Conservation (phyloP, 2,797 vertebrate genomes). For the Cirrhinus mrigala region DNA sequence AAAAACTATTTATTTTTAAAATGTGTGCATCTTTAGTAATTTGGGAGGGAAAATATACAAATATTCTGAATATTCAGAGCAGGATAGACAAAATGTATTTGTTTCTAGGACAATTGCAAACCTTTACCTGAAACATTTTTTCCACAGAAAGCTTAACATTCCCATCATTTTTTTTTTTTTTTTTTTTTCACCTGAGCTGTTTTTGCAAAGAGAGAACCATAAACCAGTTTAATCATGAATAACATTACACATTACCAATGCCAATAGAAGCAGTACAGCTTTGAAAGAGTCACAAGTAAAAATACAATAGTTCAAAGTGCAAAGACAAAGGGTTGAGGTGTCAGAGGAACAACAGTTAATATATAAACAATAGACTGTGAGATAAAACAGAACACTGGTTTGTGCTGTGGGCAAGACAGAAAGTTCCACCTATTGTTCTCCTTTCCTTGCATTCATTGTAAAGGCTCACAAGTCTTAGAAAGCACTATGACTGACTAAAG, state of each 20-base stretch:
- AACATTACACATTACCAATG: constrained; percentile 34
- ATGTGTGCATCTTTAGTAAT: not conserved
- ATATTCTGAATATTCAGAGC: constrained; percentile 21
- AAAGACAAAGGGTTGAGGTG: constrained; percentile 56
- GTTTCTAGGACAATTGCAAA: not conserved
- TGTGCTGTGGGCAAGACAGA: constrained; percentile 28
- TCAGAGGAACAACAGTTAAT: constrained; percentile 37
- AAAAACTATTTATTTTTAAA: constrained; percentile 44
- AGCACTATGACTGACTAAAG: constrained; percentile 20
- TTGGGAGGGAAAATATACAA: not conserved
- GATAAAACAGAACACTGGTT: constrained; percentile 33
- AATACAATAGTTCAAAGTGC: constrained; percentile 55
- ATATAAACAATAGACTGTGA: constrained; percentile 41
- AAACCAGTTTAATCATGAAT: constrained; percentile 13
- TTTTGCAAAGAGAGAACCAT: not conserved
- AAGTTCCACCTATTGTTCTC: constrained; percentile 47
- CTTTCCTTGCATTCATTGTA: constrained; percentile 35
- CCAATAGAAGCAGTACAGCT: constrained; percentile 34
- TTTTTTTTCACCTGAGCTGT: constrained; percentile 22
- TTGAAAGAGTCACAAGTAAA: constrained; percentile 30
- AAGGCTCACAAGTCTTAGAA: constrained; percentile 32
- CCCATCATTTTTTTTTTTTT: not conserved
- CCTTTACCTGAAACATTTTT: not conserved
- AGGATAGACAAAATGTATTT: not conserved
- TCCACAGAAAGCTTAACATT: not conserved